Conservation (phyloP, 1,140 invertebrate genomes). For the Grapholita molesta region DNA sequence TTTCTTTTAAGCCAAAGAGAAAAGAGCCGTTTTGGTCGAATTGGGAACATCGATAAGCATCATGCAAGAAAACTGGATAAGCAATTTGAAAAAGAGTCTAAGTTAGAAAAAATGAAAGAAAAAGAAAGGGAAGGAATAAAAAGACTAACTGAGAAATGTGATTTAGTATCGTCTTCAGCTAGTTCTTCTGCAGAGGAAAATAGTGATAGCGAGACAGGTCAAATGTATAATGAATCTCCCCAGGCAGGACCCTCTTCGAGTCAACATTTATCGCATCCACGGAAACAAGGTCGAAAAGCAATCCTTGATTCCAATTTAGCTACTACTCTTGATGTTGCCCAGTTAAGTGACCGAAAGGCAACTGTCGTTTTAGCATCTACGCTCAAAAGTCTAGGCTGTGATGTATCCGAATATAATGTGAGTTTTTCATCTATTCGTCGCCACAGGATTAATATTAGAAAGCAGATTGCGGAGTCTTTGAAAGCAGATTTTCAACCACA, state of each 20-base stretch:
- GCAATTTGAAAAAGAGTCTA: not conserved
- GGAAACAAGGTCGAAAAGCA: slow-evolving; percentile 22
- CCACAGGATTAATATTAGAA: slow-evolving; percentile 19
- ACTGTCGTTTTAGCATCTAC: slow-evolving; percentile 33
- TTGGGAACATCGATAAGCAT: slow-evolving; percentile 12
- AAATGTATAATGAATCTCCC: not conserved
- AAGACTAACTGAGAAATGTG: no score
- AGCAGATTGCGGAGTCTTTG: slow-evolving; percentile 26
- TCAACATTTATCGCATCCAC: slow-evolving; percentile 7
- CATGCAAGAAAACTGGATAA: not conserved
- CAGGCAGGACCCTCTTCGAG: not conserved
- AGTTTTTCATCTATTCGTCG: slow-evolving; percentile 33
- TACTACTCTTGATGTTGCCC: slow-evolving; percentile 33
- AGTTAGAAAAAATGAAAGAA: not conserved
- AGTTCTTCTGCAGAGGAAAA: no score
- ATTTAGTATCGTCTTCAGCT: no score
- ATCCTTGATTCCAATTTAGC: slow-evolving; percentile 27
- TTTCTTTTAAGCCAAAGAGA: slow-evolving; percentile 34
- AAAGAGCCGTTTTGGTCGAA: slow-evolving; percentile 24
- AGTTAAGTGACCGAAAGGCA: slow-evolving; percentile 35
- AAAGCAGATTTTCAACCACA: slow-evolving; percentile 31
- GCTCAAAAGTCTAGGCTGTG: slow-evolving; percentile 27
- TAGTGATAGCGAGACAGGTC: no score
- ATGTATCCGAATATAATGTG: slow-evolving; percentile 28
- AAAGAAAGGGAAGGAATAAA: no score